Percentiles rank a stretch among this genome's conserved stretches.
phyloP scores from a whole-genome alignment of 1,140 invertebrate species.

The Bombus superbus region DNA sequence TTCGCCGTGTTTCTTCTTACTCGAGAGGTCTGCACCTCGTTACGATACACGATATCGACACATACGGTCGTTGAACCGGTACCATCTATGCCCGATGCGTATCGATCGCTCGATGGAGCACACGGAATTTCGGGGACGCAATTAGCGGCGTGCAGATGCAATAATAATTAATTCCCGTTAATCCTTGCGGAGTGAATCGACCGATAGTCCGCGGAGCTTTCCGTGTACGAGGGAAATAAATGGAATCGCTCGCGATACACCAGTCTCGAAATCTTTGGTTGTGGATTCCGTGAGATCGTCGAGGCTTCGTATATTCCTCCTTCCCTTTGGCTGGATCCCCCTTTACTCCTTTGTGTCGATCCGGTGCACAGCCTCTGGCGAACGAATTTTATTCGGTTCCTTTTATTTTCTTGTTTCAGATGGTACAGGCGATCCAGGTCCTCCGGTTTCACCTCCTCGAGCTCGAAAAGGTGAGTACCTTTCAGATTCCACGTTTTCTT shows the following conservation, averaged over 20 bases:
- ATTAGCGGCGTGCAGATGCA: constrained; percentile 66
- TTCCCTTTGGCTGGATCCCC: constrained; percentile 3
- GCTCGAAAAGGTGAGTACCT: constrained; percentile 98
- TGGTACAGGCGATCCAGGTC: constrained; percentile 99
- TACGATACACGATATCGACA: neutral
- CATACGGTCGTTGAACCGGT: constrained; percentile 37
- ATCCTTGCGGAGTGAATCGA: constrained; percentile 56
- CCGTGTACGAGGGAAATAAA: constrained; percentile 47
- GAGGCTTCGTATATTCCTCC: neutral
- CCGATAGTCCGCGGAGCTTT: constrained; percentile 9
- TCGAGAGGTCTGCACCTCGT: neutral
- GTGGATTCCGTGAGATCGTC: constrained; percentile 10
- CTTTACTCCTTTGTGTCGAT: neutral
- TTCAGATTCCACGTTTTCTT: constrained; percentile 26
- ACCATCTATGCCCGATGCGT: constrained; percentile 21
- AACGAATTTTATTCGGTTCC: constrained; percentile 60
- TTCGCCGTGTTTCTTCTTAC: neutral
- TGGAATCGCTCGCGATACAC: constrained; percentile 5
- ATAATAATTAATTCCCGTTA: constrained; percentile 70
- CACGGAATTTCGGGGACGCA: constrained; percentile 46
- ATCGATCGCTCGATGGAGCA: constrained; percentile 32
- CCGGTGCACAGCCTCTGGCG: neutral
- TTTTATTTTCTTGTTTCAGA: constrained; percentile 91
- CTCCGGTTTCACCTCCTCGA: constrained; percentile 99
- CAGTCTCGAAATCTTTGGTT: constrained; percentile 11